Evolutionary conservation across 2,113 vertebrate genomes (phyloP).

Genomic region (Prunella fulvescens): DNA sequence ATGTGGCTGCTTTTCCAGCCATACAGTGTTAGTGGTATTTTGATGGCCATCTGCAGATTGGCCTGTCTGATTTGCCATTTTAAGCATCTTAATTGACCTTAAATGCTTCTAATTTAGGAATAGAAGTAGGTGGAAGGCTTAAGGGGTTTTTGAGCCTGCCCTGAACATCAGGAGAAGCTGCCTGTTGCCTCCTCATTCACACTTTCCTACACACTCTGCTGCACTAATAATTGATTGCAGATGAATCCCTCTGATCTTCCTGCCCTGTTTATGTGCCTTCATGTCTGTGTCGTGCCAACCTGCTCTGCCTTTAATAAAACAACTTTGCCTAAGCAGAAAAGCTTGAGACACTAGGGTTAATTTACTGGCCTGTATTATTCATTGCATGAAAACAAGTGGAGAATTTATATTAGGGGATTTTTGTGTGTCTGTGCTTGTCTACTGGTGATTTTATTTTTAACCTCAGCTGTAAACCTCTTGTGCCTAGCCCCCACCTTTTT

Average conservation of each 20-base stretch:
- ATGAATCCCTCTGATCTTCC: neutral
- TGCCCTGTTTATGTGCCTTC: neutral
- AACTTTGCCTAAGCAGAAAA: neutral
- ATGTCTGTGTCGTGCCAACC: neutral
- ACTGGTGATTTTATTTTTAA: slow-evolving; percentile 35
- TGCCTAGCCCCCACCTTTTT: neutral
- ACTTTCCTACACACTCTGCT: neutral
- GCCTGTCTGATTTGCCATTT: slow-evolving; percentile 22
- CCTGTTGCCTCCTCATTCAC: neutral
- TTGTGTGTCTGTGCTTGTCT: neutral
- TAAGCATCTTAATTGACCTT: slow-evolving; percentile 49
- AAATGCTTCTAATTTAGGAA: slow-evolving; percentile 50
- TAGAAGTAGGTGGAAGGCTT: slow-evolving; percentile 20
- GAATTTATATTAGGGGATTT: neutral
- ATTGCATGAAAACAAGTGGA: neutral
- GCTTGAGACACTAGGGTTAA: neutral
- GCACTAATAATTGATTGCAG: neutral
- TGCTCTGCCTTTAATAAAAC: neutral
- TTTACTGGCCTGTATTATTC: slow-evolving; percentile 29
- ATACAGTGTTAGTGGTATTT: neutral
- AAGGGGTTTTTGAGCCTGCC: neutral
- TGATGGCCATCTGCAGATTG: slow-evolving; percentile 42
- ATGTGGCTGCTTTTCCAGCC: neutral
- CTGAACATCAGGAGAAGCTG: slow-evolving; percentile 2
- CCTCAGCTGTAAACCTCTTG: neutral